These are phyloP conservation scores for Nephrotoma guestfalica DNA, from an alignment of 2,888 invertebrate genomes.

Conservation along the genomic window DNA sequence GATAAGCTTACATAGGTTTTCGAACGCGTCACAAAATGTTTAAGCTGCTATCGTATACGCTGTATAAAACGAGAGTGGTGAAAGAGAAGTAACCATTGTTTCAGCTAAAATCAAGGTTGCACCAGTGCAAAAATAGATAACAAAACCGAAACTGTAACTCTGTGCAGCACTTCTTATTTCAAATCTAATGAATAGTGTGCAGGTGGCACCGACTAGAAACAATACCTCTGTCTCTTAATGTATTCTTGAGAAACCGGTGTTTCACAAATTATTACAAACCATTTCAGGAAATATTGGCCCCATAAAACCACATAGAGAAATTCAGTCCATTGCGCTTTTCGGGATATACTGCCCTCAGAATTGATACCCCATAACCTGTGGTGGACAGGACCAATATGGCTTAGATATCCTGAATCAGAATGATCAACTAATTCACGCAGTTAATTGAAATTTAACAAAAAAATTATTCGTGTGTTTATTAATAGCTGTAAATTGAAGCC, in stretches of 20 bases:
- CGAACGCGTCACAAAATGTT: too few species aligned
- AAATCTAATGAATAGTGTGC: background rate
- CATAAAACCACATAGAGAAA: background rate
- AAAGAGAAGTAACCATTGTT: background rate
- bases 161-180: background rate
- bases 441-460: background rate
- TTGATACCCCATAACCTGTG: background rate
- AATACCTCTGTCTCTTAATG: background rate
- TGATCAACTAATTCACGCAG: background rate
- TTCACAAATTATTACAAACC: background rate
- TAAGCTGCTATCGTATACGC: too few species aligned
- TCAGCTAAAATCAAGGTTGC: background rate
- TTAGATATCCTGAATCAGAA: background rate
- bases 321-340: background rate
- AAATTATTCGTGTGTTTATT: too few species aligned
- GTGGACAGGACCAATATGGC: background rate
- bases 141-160: background rate
- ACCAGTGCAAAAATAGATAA: background rate
- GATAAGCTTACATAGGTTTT: background rate
- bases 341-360: background rate
- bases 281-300: background rate
- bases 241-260: background rate
- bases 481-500: too few species aligned
- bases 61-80: background rate
- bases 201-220: background rate